Conservation (phyloP, 2,113 vertebrate genomes). For the Odontophorus gujanensis region DNA sequence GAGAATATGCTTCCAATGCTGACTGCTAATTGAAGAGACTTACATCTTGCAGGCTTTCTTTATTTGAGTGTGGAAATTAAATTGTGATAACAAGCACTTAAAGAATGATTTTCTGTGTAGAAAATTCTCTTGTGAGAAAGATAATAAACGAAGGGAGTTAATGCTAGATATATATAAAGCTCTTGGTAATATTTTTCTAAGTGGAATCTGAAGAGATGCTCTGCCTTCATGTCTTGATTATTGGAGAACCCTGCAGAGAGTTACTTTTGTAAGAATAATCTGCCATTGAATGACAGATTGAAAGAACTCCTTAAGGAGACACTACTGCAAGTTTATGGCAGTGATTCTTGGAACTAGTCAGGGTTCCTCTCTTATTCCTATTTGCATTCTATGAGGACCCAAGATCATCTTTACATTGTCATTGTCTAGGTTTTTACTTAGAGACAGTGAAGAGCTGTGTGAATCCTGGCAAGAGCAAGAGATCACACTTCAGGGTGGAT, state of each 20-base stretch:
- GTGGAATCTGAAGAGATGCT: not conserved
- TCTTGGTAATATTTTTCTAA: not conserved
- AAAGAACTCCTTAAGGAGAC: not conserved
- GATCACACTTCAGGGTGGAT: not conserved
- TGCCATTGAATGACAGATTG: not conserved
- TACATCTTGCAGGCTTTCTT: not conserved
- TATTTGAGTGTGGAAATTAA: not conserved
- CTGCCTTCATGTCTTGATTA: not conserved
- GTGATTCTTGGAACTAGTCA: not conserved
- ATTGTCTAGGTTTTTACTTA: not conserved
- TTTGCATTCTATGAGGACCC: not conserved
- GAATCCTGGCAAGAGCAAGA: not conserved
- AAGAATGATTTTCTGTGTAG: not conserved
- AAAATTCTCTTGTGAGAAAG: not conserved
- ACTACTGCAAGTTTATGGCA: not conserved
- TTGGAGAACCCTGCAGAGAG: not conserved
- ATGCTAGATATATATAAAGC: not conserved
- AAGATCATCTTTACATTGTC: not conserved
- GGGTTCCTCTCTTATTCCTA: not conserved
- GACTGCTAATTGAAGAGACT: conserved; percentile 1
- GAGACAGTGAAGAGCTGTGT: not conserved
- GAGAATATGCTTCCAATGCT: not conserved
- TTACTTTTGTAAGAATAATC: not conserved
- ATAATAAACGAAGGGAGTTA: not conserved
- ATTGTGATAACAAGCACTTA: not conserved